Percentiles rank a stretch among this genome's conserved stretches.
Evolutionary conservation across 1,140 invertebrate genomes (phyloP).

Genomic region (Eurosta solidaginis): DNA sequence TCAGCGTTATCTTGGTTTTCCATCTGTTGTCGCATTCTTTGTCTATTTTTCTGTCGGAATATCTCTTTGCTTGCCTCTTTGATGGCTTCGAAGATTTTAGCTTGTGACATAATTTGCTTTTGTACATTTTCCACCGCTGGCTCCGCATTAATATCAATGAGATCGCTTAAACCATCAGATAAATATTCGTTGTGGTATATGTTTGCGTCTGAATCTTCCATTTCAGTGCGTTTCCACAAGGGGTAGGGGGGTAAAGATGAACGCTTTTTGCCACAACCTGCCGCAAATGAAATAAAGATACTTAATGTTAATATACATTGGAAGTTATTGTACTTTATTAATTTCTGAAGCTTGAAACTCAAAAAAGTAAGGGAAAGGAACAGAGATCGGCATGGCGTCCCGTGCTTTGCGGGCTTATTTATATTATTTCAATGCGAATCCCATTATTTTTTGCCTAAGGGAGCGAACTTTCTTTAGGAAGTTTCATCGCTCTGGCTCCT

Average conservation of each 20-base stretch:
- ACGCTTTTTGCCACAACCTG: constrained; percentile 72
- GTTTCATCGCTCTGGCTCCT: no score
- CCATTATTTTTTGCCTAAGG: no score
- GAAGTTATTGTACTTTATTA: no score
- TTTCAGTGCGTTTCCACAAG: constrained; percentile 48
- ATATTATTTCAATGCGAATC: no score
- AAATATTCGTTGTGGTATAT: constrained; percentile 43
- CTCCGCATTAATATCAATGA: constrained; percentile 70
- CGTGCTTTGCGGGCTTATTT: no score
- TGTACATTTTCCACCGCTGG: constrained; percentile 73
- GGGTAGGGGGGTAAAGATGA: constrained; percentile 60
- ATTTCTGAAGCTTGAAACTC: no score
- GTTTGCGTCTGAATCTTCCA: constrained; percentile 47
- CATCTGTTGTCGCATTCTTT: constrained; percentile 39
- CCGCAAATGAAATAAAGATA: neutral
- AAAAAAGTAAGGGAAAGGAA: no score
- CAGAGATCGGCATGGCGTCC: no score
- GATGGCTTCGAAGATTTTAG: constrained; percentile 76
- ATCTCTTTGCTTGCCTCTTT: constrained; percentile 74
- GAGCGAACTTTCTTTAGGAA: no score
- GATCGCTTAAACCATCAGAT: constrained; percentile 67
- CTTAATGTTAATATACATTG: neutral
- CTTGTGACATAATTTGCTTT: constrained; percentile 75
- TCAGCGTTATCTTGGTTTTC: neutral
- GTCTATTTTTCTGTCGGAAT: constrained; percentile 62